Evolutionary conservation across 2,113 vertebrate species (phyloP).

Genomic region (Leptosomus discolor): DNA sequence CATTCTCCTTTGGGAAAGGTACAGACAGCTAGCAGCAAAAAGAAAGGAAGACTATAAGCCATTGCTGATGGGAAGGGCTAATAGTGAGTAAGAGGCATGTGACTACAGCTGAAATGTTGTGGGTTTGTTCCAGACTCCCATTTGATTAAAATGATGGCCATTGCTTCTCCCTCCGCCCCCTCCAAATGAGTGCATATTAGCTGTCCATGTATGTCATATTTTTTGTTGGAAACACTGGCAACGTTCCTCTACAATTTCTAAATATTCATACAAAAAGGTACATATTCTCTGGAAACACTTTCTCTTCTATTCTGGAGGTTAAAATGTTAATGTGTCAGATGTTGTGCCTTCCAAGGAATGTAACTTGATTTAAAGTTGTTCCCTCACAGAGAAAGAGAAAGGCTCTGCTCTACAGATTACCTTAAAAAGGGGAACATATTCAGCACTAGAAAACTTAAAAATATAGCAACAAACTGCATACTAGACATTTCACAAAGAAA

Average conservation of each 20-base stretch:
- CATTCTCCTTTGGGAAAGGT: not conserved
- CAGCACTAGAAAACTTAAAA: not conserved
- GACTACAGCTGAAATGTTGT: not conserved
- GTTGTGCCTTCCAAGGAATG: not conserved
- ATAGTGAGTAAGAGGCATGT: not conserved
- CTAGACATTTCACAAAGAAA: not conserved
- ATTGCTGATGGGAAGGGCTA: not conserved
- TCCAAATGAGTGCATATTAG: not conserved
- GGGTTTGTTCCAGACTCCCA: not conserved
- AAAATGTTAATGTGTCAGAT: not conserved
- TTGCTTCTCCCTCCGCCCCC: rapidly evolving
- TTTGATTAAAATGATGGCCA: not conserved
- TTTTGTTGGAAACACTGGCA: not conserved
- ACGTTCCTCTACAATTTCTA: not conserved
- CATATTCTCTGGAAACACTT: not conserved
- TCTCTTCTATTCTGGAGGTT: not conserved
- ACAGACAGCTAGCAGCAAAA: not conserved
- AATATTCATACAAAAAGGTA: not conserved
- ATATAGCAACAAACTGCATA: not conserved
- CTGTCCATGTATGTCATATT: rapidly evolving
- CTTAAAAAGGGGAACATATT: not conserved
- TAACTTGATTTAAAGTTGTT: not conserved
- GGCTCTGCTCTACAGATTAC: not conserved
- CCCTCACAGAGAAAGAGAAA: not conserved
- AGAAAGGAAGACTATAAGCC: not conserved